Evolutionary conservation across 2,113 vertebrate genomes (phyloP), one percentile per base, ranked within the genome.

Genomic region (Saimiri boliviensis): DNA sequence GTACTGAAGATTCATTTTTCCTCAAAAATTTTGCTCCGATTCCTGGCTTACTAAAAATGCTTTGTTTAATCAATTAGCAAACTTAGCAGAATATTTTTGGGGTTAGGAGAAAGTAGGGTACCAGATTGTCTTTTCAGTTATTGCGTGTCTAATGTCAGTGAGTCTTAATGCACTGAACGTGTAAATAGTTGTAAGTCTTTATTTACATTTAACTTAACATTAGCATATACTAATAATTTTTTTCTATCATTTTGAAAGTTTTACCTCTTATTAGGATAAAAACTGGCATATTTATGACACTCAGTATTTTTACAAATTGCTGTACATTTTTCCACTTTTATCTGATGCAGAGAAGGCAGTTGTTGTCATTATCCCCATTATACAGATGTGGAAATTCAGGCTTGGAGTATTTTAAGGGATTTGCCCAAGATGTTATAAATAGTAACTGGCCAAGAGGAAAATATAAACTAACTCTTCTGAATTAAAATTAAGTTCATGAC

Each of bases 341-440:
- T 63, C 47, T 93, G 32, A 37, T 25, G 10, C 47, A 66, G 32
- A 91, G 32, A 52, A 82, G 74, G 2, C 13, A 84, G 8, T 10
- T 74, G 21, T 80, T 89, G 35, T 60, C 45, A n/a, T 17, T 94
- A 70, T 88, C 40, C n/a, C 87, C 40, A 47, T 63, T 93, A 25
- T 76, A 19, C 70, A 94, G 83, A 74, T 94, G 35, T 89, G 25
- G 58, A 91, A 93, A 94, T 45, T 94, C 42, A 94, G 94, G 47
- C 37, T 70, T 58, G 37, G 27, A 47, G 4, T 89, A 7, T 92
- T 80, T 89, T 82, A 30, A 82, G 27, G 23, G 8, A 76, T 87
- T 93, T 93, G 6, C 25, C 14, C 19, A 49, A 86, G 16, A 45
- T 84, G 30, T n/a, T 10, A 47, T 58, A 70, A 66, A 12, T 56